These are phyloP conservation scores for Tolypeutes matacus DNA, from an alignment of 2,797 vertebrate genomes.

Conservation along the genomic window DNA sequence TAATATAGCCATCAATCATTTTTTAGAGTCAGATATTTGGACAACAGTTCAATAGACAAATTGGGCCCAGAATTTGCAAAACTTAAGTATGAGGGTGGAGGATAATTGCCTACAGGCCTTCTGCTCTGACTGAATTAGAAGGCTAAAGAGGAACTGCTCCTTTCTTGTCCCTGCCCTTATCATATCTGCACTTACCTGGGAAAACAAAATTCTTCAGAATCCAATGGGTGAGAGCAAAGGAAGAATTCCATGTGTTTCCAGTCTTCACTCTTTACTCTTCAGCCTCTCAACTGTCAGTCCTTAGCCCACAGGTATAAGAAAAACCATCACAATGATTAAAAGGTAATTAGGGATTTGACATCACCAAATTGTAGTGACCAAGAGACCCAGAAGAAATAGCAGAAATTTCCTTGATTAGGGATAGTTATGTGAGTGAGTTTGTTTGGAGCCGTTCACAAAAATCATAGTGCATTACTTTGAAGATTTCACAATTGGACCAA, in stretches of 20 bases:
- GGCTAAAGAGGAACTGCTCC: background rate
- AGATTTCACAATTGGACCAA: background rate
- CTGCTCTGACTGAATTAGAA: background rate
- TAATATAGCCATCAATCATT: background rate
- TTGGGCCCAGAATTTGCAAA: background rate
- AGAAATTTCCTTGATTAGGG: slow-evolving; percentile 30
- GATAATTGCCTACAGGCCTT: background rate
- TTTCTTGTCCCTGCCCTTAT: background rate
- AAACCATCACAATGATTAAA: background rate
- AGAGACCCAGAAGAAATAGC: slow-evolving; percentile 22
- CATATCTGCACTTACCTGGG: background rate
- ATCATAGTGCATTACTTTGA: background rate
- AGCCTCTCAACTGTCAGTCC: background rate
- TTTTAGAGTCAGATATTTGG: background rate
- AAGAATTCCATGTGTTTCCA: background rate
- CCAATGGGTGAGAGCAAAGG: background rate
- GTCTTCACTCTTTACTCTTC: background rate
- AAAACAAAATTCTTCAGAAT: background rate
- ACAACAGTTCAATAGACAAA: background rate
- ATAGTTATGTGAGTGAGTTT: slow-evolving; percentile 32
- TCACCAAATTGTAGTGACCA: slow-evolving; percentile 43
- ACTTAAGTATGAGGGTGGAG: background rate
- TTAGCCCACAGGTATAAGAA: background rate
- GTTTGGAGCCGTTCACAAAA: background rate
- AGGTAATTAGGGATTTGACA: background rate